phyloP scores from a whole-genome alignment of 2,113 vertebrate species.

The Panthera uncia region DNA sequence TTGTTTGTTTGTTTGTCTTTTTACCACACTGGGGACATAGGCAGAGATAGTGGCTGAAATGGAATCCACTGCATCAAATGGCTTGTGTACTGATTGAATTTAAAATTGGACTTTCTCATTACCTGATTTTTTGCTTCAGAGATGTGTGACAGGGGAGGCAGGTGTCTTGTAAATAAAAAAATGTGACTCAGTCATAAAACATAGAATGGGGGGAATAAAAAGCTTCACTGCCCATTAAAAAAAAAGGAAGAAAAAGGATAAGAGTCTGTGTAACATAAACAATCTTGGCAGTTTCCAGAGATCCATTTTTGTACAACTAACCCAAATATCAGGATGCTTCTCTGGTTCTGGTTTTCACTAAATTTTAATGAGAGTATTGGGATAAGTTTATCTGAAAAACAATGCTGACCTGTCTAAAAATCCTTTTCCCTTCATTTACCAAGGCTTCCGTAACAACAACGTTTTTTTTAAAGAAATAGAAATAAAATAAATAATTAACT shows the following conservation, averaged over 20 bases:
- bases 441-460: not conserved
- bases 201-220: constrained; percentile 13
- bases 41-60: constrained; percentile 81
- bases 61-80: constrained; percentile 80
- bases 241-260: not conserved
- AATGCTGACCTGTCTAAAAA: not conserved
- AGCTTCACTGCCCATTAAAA: constrained; percentile 14
- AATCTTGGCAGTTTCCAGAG: not conserved
- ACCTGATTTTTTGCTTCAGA: constrained; percentile 80
- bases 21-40: constrained; percentile 55
- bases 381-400: not conserved
- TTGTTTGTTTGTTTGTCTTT: not conserved
- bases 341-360: not conserved
- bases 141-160: constrained; percentile 73
- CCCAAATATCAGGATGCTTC: not conserved
- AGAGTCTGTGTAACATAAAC: not conserved
- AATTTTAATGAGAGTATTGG: not conserved
- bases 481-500: not conserved
- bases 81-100: constrained; percentile 83
- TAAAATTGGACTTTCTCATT: constrained; percentile 84
- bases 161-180: constrained; percentile 83
- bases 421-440: not conserved
- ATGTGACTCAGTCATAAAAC: constrained; percentile 78
- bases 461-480: not conserved
- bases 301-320: not conserved